Evolutionary conservation across 2,113 vertebrate genomes (phyloP), one percentile per base, ranked within the genome.

Genomic region (Pomatostomus ruficeps): DNA sequence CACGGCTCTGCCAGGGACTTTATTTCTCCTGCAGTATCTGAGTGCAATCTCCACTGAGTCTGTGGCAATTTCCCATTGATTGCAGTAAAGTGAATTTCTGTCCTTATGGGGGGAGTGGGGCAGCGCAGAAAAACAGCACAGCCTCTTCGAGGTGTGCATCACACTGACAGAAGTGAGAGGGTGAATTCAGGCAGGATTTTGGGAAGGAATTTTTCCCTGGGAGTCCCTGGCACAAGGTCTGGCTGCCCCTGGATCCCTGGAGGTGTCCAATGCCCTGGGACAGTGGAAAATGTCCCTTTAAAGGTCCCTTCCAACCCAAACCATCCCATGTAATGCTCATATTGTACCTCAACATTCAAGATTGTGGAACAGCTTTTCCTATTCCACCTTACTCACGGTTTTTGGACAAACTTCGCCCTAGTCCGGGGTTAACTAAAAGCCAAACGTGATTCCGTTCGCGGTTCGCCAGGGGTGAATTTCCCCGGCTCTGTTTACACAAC

Each of bases 401-500:
- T 21, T 26, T 22, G 19, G 11, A 7, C 25, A 42, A 28, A 25
- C 36, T 21, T 67, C 9, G 0, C 46, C 23, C 1, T 11, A 2
- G 23, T 20, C 38, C 7, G 51, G 33, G 18, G 38, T 49, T 12
- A 29, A 11, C 26, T 31, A 1, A 11, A 20, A 52, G 43, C 21
- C 75, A 19, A 7, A 23, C 6, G 12, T 4, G 20, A 67, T 25
- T 51, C 57, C 43, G 11, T 49, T 4, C 9, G 48, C 7, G 31
- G 1, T 26, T 40, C 38, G 14, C 20, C 51, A 2, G 65, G 0
- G 9, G 45, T 21, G 63, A 71, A 25, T 38, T 36, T 12, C 38
- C 0, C 49, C 11, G 67, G 35, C 40, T 74, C 11, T 14, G 36
- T 62, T 58, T n/a, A 4, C 8, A 0, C 0, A 2, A 10, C 10